Evolutionary conservation across 2,797 vertebrate genomes (phyloP), one percentile per base, ranked within the genome.

Genomic region (Alauda arvensis): DNA sequence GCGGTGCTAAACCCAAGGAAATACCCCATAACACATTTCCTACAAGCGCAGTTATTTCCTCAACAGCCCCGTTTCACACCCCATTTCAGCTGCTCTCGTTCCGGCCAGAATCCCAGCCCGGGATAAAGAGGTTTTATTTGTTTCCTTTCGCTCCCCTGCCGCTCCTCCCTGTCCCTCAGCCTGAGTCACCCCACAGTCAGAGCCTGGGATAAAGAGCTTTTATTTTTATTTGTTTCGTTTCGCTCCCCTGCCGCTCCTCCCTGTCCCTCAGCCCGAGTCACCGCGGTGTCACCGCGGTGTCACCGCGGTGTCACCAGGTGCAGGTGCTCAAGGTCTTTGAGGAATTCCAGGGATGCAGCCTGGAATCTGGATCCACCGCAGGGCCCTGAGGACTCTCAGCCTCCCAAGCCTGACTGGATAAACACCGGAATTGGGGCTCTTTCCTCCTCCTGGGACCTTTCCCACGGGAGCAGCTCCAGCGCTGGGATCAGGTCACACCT

Each of bases 391-490:
- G 81, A 18, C 65, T 29, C 52, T 18, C 60, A 43, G 37, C 63
- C 53, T 13, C 37, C 13, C 63, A 10, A 15, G 8, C 10, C 28
- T 52, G 61, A 1, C 39, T 5, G 0, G 42, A 28, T 7, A 19
- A 87, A 68, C 51, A 5, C 18, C 10, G 15, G 29, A 29, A 18
- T 0, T 3, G 34, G 49, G 9, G 72, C 37, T 7, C 12, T 65
- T 81, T 11, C 13, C 75, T 31, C 70, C 70, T 37, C 0, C 2
- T 26, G 40, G 2, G 12, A 43, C 10, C 17, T 25, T 31, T 37
- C 62, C 15, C 33, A 4, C 4, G 1, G 16, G 25, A 66, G 57
- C 51, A 18, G 46, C 75, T 26, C 31, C 0, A 0, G 24, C 0
- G 0, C n/a, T 4, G 52, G 42, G 14, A 39, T 19, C 29, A 12